Conservation (phyloP, 2,888 invertebrate genomes). For the Nephrotoma guestfalica region DNA sequence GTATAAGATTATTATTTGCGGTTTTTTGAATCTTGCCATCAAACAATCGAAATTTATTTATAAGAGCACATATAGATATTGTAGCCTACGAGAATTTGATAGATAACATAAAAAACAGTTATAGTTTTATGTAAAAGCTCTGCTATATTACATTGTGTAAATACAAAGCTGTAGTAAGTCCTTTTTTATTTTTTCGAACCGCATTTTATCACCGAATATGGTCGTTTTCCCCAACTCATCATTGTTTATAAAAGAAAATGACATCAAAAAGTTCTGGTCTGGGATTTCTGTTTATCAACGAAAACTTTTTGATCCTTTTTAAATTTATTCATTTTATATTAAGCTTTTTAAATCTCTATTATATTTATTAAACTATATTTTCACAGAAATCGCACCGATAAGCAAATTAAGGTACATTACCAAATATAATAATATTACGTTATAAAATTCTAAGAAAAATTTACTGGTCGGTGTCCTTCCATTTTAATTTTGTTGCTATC, state of each 20-base stretch:
- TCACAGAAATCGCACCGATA: too few species aligned
- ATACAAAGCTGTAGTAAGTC: not conserved
- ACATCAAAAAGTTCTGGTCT: not conserved
- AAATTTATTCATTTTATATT: not conserved
- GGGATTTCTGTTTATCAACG: not conserved
- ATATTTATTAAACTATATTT: too few species aligned
- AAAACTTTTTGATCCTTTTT: not conserved
- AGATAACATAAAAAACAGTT: not conserved
- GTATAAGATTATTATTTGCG: not conserved
- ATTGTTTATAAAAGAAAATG: not conserved
- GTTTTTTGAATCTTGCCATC: not conserved
- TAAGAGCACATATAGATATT: not conserved
- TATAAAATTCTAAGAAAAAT: too few species aligned
- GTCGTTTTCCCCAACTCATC: not conserved
- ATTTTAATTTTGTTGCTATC: too few species aligned
- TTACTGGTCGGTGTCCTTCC: too few species aligned
- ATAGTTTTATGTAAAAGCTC: not conserved
- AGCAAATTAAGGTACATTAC: too few species aligned
- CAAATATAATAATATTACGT: too few species aligned
- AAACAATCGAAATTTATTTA: not conserved
- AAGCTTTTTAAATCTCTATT: not conserved
- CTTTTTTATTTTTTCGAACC: not conserved
- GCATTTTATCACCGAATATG: not conserved
- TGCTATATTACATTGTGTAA: not conserved
- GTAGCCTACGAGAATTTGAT: not conserved